Percentiles rank a stretch among this genome's conserved stretches.
phyloP scores from a whole-genome alignment of 1,140 invertebrate genomes.

The Bombus cullumanus region DNA sequence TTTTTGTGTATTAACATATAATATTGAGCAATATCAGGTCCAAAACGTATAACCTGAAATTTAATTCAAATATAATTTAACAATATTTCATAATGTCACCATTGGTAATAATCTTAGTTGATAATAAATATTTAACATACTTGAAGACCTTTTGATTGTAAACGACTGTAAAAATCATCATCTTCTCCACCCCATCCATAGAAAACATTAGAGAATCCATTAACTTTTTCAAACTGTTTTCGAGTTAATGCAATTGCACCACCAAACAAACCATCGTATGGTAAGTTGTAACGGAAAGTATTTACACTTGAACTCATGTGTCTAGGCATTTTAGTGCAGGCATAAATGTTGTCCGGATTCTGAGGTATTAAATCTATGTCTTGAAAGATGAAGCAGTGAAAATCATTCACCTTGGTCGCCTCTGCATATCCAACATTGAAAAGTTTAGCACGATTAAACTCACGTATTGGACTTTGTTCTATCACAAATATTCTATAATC shows the following conservation, averaged over 20 bases:
- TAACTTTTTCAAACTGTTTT: conserved; percentile 89
- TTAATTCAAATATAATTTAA: neutral
- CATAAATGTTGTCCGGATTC: conserved; percentile 95
- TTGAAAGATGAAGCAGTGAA: conserved; percentile 96
- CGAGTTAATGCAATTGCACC: conserved; percentile 89
- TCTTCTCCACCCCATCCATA: conserved; percentile 96
- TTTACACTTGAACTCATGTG: conserved; percentile 97
- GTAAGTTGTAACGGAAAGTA: conserved; percentile 92
- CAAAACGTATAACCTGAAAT: conserved; percentile 87
- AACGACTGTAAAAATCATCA: conserved; percentile 90
- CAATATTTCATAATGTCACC: neutral
- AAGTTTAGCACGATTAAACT: conserved; percentile 96
- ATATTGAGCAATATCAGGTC: conserved; percentile 88
- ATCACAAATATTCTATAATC: conserved; percentile 95
- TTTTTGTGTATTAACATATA: conserved; percentile 90
- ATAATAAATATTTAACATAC: conserved; percentile 52
- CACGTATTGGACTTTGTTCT: conserved; percentile 90
- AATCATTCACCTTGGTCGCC: conserved; percentile 87
- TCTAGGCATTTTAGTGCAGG: conserved; percentile 92
- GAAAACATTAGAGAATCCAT: conserved; percentile 96
- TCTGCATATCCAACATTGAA: conserved; percentile 95
- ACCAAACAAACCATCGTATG: conserved; percentile 89
- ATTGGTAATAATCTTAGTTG: neutral
- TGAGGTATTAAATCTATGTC: conserved; percentile 97
- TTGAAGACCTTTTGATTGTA: conserved; percentile 77